Evolutionary conservation across 2,888 invertebrate genomes (phyloP), one percentile per base, ranked within the genome.

Genomic region (Napeogenes sylphis): DNA sequence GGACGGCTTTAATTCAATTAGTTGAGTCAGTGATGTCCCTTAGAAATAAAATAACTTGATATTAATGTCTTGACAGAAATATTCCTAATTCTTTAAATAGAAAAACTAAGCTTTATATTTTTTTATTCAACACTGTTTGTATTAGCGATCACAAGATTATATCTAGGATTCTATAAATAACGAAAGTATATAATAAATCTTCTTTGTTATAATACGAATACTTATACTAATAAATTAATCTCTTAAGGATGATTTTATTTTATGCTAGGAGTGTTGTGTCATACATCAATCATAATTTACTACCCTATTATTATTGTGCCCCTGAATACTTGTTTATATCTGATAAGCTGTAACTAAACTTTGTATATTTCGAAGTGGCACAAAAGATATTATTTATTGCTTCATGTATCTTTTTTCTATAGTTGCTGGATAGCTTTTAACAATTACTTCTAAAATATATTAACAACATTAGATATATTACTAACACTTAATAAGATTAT

Each of bases 211-310:
- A 45, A 61, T 54, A 54, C 38, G 35, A 58, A 54, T 58, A 38
- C 6, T 47, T 42, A 47, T 61, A 32, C 32, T 58, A 55, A 46
- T 35, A 45, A 56, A 58, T 63, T 67, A 67, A 65, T 65, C 61
- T 54, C 59, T 46, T 59, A 55, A 54, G 63, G 61, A 61, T 56
- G 35, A 47, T 42, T 72, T 68, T 68, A 54, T 82, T 81, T 82
- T 84, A 79, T 80, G 77, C 74, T 73, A 67, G 74, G 78, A 68
- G 63, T 67, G 64, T 60, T 61, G 61, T 61, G 68, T 76, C 73
- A 74, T 80, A 83, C 88, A 90, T 90, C 89, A 88, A 90, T 90
- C 90, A 88, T 87, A 88, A 90, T 90, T 88, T 88, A 88, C 87
- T 85, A 88, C 84, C 77, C 81, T 79, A 84, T 84, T 88, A 88